Evolutionary conservation across 2,113 vertebrate species (phyloP), one percentile per base, ranked within the genome.

Genomic region (Agapornis roseicollis): DNA sequence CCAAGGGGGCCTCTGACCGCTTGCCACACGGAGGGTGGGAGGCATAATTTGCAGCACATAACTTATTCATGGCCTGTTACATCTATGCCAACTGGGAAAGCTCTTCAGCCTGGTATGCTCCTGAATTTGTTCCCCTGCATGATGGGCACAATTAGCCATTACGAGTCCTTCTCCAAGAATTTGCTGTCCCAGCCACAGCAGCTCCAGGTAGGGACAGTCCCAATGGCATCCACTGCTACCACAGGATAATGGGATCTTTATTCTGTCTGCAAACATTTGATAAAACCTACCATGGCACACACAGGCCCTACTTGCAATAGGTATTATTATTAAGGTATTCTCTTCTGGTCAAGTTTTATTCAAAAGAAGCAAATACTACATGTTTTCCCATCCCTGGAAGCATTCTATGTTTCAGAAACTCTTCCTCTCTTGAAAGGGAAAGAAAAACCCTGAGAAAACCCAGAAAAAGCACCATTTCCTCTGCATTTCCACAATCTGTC

Each of bases 221-320:
- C 2, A 1, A 33, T 2, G 5, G 52, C 35, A 58, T 3, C 35
- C 1, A 2, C 73, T 78, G 42, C 49, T 31, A 12, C 15, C 8
- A 2, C 15, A 16, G 27, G 33, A 4, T 31, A 85, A 76, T 4
- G 3, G 50, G 33, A 46, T 63, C 53, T 44, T 47, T 60, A 8
- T 7, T 44, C n/a, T 50, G n/a, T 33, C 61, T 35, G 61, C 41
- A 46, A 69, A 55, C 33, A 55, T 13, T 18, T 23, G 28, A 27
- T 35, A 49, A 55, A 72, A 71, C 17, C 65, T 27, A 28, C 22
- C 20, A 8, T 13, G 50, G 60, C 1, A 1, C 24, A 42, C 39
- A 24, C 9, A 31, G 29, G 58, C 52, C 37, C 39, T 28, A 41
- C 9, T 20, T 20, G 27, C 31, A 28, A 39, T 11, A 29, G 27